A percentile compares a stretch with the other conserved stretches of the same genome.
phyloP scores from a whole-genome alignment of 2,888 invertebrate species.

The Peribatodes rhomboidaria region DNA sequence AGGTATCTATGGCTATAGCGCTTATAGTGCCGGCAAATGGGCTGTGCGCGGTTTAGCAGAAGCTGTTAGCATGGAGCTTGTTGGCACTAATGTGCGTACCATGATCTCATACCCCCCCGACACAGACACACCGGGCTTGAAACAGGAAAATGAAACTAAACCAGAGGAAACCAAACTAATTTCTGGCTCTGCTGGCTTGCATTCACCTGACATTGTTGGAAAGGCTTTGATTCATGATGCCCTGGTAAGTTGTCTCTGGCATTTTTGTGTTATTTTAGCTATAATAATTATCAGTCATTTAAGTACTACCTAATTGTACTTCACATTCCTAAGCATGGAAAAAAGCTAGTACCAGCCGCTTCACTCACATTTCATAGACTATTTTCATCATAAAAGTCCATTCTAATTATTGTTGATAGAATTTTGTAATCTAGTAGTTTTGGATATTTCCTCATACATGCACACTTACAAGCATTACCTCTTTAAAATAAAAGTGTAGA shows the following conservation, averaged over 20 bases:
- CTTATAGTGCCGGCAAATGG: conserved; percentile 97
- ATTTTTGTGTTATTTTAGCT: background rate
- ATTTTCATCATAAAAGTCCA: no score
- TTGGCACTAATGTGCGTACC: conserved; percentile 92
- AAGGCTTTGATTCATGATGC: conserved; percentile 92
- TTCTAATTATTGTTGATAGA: no score
- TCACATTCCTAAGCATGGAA: no score
- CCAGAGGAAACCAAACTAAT: conserved; percentile 95
- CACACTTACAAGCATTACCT: no score
- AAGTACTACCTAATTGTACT: no score
- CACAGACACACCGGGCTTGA: conserved; percentile 98
- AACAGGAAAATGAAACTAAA: conserved; percentile 94
- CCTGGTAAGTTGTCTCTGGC: conserved; percentile 84
- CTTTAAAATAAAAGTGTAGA: no score
- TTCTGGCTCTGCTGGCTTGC: conserved; percentile 92
- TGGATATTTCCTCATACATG: no score
- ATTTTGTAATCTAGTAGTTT: no score
- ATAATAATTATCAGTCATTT: no score
- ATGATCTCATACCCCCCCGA: conserved; percentile 97
- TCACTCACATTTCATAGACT: no score
- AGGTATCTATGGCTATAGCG: conserved; percentile 97
- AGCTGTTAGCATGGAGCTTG: conserved; percentile 96
- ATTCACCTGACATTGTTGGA: conserved; percentile 93
- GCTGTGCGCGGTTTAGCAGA: conserved; percentile 98
- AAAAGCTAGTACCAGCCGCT: no score